Conservation (phyloP, 2,888 invertebrate genomes). For the Aporophyla lueneburgensis region DNA sequence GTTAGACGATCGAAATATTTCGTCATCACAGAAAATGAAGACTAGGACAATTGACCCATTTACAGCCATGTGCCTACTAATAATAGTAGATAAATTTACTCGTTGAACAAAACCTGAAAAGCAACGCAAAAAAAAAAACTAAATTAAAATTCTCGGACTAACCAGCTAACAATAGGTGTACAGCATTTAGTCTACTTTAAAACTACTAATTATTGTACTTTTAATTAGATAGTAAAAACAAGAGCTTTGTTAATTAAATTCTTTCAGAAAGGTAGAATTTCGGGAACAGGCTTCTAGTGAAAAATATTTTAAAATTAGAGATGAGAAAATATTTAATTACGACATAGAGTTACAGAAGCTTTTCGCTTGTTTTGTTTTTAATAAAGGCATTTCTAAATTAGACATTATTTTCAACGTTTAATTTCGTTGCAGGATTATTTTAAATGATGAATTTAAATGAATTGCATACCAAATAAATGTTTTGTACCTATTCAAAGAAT, state of each 20-base stretch:
- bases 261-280: slow-evolving; percentile 55
- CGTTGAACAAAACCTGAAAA: neutral
- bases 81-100: neutral
- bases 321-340: slow-evolving; percentile 51
- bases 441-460: neutral
- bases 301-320: slow-evolving; percentile 41
- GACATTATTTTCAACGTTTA: slow-evolving; percentile 12
- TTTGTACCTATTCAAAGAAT: neutral
- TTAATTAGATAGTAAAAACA: slow-evolving; percentile 52
- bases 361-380: slow-evolving; percentile 27
- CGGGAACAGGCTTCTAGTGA: slow-evolving; percentile 25
- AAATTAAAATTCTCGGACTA: neutral
- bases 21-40: neutral
- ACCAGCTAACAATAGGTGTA: slow-evolving; percentile 2
- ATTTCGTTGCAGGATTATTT: slow-evolving; percentile 12
- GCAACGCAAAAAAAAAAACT: neutral
- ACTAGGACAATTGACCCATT: neutral
- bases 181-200: slow-evolving; percentile 21
- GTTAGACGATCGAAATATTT: neutral
- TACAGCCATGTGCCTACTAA: neutral
- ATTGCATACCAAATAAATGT: neutral
- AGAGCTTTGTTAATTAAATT: slow-evolving; percentile 55
- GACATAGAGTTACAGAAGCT: slow-evolving; percentile 19
- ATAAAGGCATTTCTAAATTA: slow-evolving; percentile 19
- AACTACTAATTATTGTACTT: slow-evolving; percentile 51